These are phyloP conservation scores for Tetragonisca angustula DNA, from an alignment of 2,888 invertebrate genomes.

Conservation along the genomic window DNA sequence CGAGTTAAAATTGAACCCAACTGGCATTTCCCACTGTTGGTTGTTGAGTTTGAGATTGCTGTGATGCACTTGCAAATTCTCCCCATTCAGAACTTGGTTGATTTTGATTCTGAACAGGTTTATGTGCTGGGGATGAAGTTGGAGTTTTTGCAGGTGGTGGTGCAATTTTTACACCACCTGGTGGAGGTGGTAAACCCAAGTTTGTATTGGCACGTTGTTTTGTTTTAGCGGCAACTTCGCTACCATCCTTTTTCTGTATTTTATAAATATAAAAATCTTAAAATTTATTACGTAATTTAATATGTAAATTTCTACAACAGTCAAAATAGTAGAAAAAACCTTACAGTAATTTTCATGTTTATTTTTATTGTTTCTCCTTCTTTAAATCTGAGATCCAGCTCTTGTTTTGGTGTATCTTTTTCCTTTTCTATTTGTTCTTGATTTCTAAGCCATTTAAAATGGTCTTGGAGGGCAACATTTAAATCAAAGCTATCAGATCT, in stretches of 20 bases:
- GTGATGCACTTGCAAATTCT: constrained; percentile 87
- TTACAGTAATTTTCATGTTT: constrained; percentile 97
- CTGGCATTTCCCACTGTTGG: constrained; percentile 79
- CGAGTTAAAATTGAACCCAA: constrained; percentile 83
- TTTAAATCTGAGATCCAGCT: constrained; percentile 98
- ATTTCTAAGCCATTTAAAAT: constrained; percentile 97
- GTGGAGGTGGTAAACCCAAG: constrained; percentile 92
- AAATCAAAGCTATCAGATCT: constrained; percentile 99
- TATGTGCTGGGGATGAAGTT: constrained; percentile 91
- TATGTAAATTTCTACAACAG: neutral
- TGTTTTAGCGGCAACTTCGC: constrained; percentile 89
- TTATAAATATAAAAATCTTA: constrained; percentile 51
- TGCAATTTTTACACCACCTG: constrained; percentile 90
- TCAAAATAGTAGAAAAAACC: constrained; percentile 63
- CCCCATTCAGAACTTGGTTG: constrained; percentile 89
- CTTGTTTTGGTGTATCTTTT: constrained; percentile 90
- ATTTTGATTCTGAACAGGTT: constrained; percentile 85
- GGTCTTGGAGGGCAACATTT: constrained; percentile 99
- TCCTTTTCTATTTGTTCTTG: constrained; percentile 92
- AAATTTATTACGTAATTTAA: constrained; percentile 3
- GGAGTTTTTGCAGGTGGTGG: constrained; percentile 89
- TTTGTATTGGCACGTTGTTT: constrained; percentile 87
- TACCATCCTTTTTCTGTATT: constrained; percentile 94
- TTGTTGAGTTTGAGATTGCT: constrained; percentile 72
- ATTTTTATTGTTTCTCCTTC: constrained; percentile 99